Evolutionary conservation across 2,888 invertebrate species (phyloP), one percentile per base, ranked within the genome.

Genomic region (Eledona agricola): DNA sequence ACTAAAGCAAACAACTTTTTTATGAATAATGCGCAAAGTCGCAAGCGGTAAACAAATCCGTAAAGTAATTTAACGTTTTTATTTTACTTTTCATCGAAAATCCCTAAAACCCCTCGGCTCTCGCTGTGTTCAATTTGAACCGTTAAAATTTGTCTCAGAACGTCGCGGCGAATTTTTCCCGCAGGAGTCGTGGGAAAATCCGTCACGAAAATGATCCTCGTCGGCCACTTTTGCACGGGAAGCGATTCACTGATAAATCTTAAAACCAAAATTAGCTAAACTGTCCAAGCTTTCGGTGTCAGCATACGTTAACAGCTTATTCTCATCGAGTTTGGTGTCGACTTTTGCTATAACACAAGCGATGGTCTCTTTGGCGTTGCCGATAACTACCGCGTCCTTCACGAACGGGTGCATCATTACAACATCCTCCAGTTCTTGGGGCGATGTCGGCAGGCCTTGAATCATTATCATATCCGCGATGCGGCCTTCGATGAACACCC

Each of bases 401-500:
- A 73, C 60, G 2, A 46, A 31, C 0, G 69, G 66, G 55, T 73
- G 71, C 6, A 55, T 43, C n/a, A 62, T 19, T n/a, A 72, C 60
- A 19, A 66, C 28, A 16, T 70, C 65, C 56, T 74, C 72, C 3
- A 72, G 23, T 20, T 67, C 64, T 1, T 43, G 47, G 0, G 70
- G 63, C 4, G 56, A 57, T 23, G 65, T 62, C 3, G 55, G 56
- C 9, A 37, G 10, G 4, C 51, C 60, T 4, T 63, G 47, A 0
- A 56, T 50, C 4, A 35, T 42, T 10, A 72, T 61, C 10, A 68
- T 50, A 34, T 73, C 72, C 3, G 64, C 64, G 1, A 67, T 54
- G 23, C 70, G 56, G 1, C 73, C 72, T 11, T 63, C 59, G 2
- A 73, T 50, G 40, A 67, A 73, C 7, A 74, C 23, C 63, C 66